Evolutionary conservation across 92 coral and sea anemone species (phyloP), one percentile per base, ranked within the genome.

Genomic region (Palythoa grandis): DNA sequence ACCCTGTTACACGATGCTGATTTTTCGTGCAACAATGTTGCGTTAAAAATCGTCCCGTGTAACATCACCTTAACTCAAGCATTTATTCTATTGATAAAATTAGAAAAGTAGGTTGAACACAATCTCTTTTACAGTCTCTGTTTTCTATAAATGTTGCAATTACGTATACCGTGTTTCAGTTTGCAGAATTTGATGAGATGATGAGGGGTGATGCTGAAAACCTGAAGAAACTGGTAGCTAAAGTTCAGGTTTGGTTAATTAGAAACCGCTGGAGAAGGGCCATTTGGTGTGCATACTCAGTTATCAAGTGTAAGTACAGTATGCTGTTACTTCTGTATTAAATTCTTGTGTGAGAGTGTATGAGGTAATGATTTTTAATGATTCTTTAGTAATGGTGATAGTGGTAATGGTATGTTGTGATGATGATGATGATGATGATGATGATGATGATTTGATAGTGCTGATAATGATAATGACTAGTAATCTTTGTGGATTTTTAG

Each of bases 141-240:
- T 43, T 43, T 5, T n/a, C n/a, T n/a, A 43, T 43, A 43, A 43
- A 29, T 29, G 35, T 29, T 29, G 35, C 35, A 29, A 29, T 29
- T 29, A 29, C 1, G 35, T 29, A 29, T 53, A 79, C 57, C 82
- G 22, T 25, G 70, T 76, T 83, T 15, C 39, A 97, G 99, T 97
- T 97, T 86, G 94, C 99, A 20, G 98, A 93, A 89, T 97, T 97
- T 80, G 99, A 97, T 63, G 94, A 91, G 83, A 89, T 97, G 78
- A 95, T 97, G 99, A 94, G 89, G 83, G 90, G 95, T 25, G 99
- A 95, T 86, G 97, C 99, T 0, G 98, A 95, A 82, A 94, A 88
- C 73, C 87, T 97, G 74, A 93, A 97, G 92, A 90, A 89, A 24
- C 85, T 95, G 19, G 98, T 97, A 22, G 92, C 99, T 54, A 95